A percentile compares a stretch with the other conserved stretches of the same genome.
These are phyloP conservation scores for Anser brachyrhynchus DNA, from an alignment of 2,113 vertebrate genomes.

Conservation along the genomic window DNA sequence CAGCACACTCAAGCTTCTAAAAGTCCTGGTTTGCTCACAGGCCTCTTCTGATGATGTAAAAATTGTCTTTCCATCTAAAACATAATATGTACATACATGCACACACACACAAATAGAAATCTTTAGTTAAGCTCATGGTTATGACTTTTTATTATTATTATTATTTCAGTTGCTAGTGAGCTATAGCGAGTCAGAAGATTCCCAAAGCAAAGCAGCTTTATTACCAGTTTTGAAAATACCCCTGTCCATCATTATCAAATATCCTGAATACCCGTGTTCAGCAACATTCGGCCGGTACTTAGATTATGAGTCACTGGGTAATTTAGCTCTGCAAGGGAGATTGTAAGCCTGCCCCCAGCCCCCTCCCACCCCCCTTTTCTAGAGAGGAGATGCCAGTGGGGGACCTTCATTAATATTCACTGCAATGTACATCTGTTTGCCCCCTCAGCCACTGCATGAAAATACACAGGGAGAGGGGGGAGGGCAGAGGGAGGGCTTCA, in stretches of 20 bases:
- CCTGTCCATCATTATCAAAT: slow-evolving; percentile 40
- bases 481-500: slow-evolving; percentile 35
- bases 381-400: slow-evolving; percentile 63
- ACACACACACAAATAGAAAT: neutral
- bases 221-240: neutral
- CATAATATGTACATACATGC: too few species aligned
- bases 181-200: neutral
- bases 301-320: slow-evolving; percentile 59
- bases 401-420: slow-evolving; percentile 78
- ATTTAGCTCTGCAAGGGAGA: slow-evolving; percentile 37
- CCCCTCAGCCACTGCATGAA: slow-evolving; percentile 55
- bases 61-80: neutral
- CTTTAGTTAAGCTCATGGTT: neutral
- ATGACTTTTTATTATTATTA: neutral
- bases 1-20: neutral
- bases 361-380: neutral
- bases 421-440: slow-evolving; percentile 70
- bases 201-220: neutral
- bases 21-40: neutral
- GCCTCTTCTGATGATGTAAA: neutral
- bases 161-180: neutral
- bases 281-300: slow-evolving; percentile 20
- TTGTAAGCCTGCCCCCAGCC: slow-evolving; percentile 7
- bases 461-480: slow-evolving; percentile 33
- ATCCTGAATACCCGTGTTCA: neutral